Evolutionary conservation across 2,797 vertebrate species (phyloP).

Genomic region (Synaphobranchus kaupii): DNA sequence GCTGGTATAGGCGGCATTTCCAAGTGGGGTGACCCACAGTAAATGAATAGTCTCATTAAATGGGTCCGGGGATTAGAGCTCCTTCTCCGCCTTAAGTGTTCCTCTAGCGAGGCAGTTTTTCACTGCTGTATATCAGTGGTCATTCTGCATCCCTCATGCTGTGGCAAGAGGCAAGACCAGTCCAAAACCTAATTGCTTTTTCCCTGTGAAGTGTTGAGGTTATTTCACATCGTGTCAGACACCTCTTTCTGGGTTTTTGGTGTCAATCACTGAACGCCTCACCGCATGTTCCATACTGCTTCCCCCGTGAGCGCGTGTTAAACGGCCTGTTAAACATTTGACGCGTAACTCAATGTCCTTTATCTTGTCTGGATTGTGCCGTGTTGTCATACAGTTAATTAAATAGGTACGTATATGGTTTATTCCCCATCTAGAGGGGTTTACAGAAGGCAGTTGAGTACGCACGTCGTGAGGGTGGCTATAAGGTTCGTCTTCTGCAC

Average conservation of each 20-base stretch:
- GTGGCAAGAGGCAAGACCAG: not conserved
- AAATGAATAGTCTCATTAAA: not conserved
- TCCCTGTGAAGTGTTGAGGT: not conserved
- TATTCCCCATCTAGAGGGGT: not conserved
- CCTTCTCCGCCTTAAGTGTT: not conserved
- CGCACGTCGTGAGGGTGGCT: not conserved
- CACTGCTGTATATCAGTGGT: conserved; percentile 6
- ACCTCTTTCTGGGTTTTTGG: not conserved
- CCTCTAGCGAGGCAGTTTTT: not conserved
- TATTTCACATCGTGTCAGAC: not conserved
- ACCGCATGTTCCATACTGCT: not conserved
- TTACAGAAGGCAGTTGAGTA: not conserved
- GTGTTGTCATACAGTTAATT: not conserved
- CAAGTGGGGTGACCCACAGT: not conserved
- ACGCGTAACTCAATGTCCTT: not conserved
- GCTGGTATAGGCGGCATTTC: not conserved
- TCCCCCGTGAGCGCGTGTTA: not conserved
- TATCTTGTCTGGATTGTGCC: not conserved
- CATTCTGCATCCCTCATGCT: conserved; percentile 1
- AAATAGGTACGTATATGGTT: not conserved
- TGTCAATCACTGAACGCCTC: not conserved
- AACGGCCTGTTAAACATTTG: not conserved
- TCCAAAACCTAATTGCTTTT: not conserved
- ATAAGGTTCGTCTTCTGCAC: conserved; percentile 20
- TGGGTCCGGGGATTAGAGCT: not conserved